These are phyloP conservation scores for Propithecus perrieri DNA, from an alignment of 2,797 vertebrate species.

Conservation along the genomic window DNA sequence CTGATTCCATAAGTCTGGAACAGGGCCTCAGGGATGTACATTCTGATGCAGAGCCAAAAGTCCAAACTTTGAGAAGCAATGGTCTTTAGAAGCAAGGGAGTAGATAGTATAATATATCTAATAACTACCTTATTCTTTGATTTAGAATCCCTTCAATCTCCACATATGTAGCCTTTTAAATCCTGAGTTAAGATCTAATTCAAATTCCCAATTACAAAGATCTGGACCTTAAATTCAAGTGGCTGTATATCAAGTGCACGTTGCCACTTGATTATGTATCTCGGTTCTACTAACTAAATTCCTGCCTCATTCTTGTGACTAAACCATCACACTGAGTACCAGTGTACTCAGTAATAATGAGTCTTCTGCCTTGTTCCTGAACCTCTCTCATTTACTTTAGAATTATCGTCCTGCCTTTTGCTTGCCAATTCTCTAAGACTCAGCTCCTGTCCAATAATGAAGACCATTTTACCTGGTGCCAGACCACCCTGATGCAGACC, in stretches of 20 bases:
- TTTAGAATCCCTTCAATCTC: background rate
- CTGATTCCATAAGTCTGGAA: background rate
- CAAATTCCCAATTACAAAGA: background rate
- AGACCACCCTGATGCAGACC: constrained; percentile 15
- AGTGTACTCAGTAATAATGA: background rate
- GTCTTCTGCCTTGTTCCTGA: background rate
- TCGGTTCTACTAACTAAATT: background rate
- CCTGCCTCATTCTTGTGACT: background rate
- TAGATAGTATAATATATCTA: background rate
- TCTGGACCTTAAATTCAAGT: background rate
- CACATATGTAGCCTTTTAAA: background rate
- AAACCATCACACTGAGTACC: background rate
- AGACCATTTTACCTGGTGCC: background rate
- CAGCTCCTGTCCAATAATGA: background rate
- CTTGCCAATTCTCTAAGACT: background rate
- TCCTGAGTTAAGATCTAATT: background rate
- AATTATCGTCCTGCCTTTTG: background rate
- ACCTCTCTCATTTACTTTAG: background rate
- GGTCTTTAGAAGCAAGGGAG: background rate
- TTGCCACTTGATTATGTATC: background rate
- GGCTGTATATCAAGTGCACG: background rate
- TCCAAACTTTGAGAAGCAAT: background rate
- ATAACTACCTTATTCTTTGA: background rate
- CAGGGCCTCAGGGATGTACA: background rate
- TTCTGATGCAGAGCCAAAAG: background rate